These are phyloP conservation scores for Palythoa heliodiscus DNA, from an alignment of 92 coral and sea anemone genomes.

Conservation along the genomic window DNA sequence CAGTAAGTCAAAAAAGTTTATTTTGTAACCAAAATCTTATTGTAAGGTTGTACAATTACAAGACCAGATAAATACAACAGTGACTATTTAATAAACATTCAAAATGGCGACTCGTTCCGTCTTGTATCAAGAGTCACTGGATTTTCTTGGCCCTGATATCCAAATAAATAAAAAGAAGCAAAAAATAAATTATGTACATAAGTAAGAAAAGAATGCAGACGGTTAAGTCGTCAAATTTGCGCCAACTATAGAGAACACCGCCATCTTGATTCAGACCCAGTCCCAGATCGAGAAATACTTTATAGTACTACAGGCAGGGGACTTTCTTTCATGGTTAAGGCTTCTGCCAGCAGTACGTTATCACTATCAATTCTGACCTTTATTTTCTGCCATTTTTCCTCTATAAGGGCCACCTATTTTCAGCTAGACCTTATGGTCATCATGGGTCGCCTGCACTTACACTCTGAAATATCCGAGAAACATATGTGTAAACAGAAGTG, in stretches of 20 bases:
- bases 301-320: too few species aligned
- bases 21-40: too few species aligned
- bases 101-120: too few species aligned
- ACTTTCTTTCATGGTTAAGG: neutral
- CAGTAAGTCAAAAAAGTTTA: too few species aligned
- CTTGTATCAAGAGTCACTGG: neutral
- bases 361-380: conserved; percentile 11
- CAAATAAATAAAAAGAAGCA: neutral
- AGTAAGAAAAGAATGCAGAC: neutral
- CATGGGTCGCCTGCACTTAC: conserved; percentile 6
- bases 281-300: too few species aligned
- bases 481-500: neutral
- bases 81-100: too few species aligned
- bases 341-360: neutral
- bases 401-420: conserved; percentile 11
- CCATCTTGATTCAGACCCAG: conserved; percentile 7
- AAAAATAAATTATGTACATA: neutral
- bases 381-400: neutral
- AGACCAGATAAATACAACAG: too few species aligned
- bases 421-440: conserved; percentile 15
- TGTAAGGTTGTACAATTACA: too few species aligned
- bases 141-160: neutral
- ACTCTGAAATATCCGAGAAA: neutral
- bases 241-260: neutral
- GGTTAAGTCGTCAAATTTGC: neutral